Base-by-base conservation (phyloP, 2,888 invertebrate species). In the Pardosa pseudoannulata region DNA sequence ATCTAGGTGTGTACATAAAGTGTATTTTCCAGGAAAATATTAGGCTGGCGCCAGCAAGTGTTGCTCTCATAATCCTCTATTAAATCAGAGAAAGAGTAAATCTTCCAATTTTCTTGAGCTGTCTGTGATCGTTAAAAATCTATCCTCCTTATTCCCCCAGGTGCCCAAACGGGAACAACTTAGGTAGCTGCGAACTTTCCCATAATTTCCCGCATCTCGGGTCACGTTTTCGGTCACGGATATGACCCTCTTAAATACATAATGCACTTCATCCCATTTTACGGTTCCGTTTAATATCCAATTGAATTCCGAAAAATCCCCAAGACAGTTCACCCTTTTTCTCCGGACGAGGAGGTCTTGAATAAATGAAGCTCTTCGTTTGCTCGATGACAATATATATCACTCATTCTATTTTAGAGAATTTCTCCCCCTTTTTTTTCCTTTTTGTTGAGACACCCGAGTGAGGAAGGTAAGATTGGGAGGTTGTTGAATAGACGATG, bases 181-280 rank as follows among this genome's bases (percentile, higher is more conserved):
- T 64, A 41, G 46, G 65, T 46, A 79, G 19, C 46, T 65, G 79
- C 46, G 19, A 79, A 79, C 23, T 32, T 31, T 32, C 72, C 27
- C 46, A 72, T 79, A 68, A 41, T 64, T n/a, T 39, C 67, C 23
- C 19, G 27, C 31, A 36, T 32, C 36, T 5, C 41, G 19, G 81
- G 81, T 81, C 81, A 75, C 81, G 81, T 81, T 80, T 81, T 28
- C 28, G 81, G 81, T 74, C 74, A 74, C 16, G 23, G 29, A 68
- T 46, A 81, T 74, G 81, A 74, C 68, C n/a, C 68, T 71, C n/a
- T 13, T 56, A 46, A 74, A 67, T 74, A 74, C 36, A 28, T 46
- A 80, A 65, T n/a, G 13, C 28, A 27, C 32, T n/a, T 3, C 13
- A 36, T 32, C 67, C 67, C 0, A 19, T n/a, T n/a, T n/a, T n/a